Evolutionary conservation across 2,888 invertebrate species (phyloP).

Genomic region (Lycophotia porphyrea): DNA sequence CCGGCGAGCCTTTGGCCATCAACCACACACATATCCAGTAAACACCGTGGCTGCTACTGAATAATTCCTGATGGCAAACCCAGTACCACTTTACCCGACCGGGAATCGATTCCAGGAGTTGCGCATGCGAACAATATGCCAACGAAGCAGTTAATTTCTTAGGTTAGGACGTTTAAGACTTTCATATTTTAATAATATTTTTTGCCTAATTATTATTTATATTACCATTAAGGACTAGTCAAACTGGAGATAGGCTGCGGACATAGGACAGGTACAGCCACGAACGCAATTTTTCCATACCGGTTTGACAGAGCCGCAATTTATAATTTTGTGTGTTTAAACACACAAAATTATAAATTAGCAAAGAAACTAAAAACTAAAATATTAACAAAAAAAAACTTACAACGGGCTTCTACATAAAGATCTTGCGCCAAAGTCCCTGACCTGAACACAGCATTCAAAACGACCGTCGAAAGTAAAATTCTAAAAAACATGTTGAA

Average conservation of each 20-base stretch:
- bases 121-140: too few relatives aligned
- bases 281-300: background rate
- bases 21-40: too few relatives aligned
- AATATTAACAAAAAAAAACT: constrained; percentile 6
- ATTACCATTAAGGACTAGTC: background rate
- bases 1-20: too few relatives aligned
- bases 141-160: too few relatives aligned
- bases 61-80: too few relatives aligned
- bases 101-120: too few relatives aligned
- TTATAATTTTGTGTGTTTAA: too few relatives aligned
- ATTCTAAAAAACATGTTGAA: constrained; percentile 37
- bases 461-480: background rate
- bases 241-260: background rate
- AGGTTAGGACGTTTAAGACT: too few relatives aligned
- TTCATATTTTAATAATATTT: too few relatives aligned
- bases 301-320: background rate
- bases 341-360: background rate
- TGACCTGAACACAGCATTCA: background rate
- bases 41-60: too few relatives aligned
- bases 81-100: too few relatives aligned
- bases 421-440: constrained; percentile 2
- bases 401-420: constrained; percentile 1
- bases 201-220: too few relatives aligned
- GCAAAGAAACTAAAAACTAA: background rate
- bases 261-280: background rate